These are phyloP conservation scores for Acanthosoma haemorrhoidale DNA, from an alignment of 2,888 invertebrate genomes.

Conservation along the genomic window DNA sequence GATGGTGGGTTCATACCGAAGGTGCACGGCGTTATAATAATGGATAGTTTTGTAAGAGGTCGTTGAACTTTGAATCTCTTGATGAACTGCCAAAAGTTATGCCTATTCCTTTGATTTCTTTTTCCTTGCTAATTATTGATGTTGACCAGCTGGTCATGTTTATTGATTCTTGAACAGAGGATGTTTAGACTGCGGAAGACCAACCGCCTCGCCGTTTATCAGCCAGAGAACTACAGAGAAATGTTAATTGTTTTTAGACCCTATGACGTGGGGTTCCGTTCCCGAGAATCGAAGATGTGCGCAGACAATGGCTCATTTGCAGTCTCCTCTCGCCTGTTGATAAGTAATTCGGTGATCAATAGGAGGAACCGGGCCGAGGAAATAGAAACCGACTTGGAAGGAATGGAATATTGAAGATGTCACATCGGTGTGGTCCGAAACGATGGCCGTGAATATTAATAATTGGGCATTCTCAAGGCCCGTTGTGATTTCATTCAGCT, in stretches of 20 bases:
- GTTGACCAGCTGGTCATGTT: too few relatives aligned
- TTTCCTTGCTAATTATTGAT: too few relatives aligned
- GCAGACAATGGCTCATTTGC: not conserved
- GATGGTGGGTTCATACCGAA: too few relatives aligned
- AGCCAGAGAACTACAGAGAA: not conserved
- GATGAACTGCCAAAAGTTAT: too few relatives aligned
- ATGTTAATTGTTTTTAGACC: not conserved
- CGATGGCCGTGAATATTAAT: not conserved
- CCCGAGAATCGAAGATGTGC: not conserved
- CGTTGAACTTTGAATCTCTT: too few relatives aligned
- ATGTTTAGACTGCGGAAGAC: not conserved
- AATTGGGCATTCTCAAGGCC: not conserved
- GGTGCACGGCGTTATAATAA: too few relatives aligned
- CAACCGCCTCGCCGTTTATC: not conserved
- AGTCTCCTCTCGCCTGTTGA: not conserved
- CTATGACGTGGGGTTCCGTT: not conserved
- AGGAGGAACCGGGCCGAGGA: not conserved
- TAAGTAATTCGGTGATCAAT: constrained; percentile 4
- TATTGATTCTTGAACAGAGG: not conserved
- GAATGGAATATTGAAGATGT: not conserved
- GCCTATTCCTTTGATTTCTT: too few relatives aligned
- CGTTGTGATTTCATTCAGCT: not conserved
- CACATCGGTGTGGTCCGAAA: not conserved
- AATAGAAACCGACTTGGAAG: not conserved
- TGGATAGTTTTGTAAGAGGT: too few relatives aligned